Evolutionary conservation across 1,140 invertebrate genomes (phyloP).

Genomic region (Eupristina koningsbergeri): DNA sequence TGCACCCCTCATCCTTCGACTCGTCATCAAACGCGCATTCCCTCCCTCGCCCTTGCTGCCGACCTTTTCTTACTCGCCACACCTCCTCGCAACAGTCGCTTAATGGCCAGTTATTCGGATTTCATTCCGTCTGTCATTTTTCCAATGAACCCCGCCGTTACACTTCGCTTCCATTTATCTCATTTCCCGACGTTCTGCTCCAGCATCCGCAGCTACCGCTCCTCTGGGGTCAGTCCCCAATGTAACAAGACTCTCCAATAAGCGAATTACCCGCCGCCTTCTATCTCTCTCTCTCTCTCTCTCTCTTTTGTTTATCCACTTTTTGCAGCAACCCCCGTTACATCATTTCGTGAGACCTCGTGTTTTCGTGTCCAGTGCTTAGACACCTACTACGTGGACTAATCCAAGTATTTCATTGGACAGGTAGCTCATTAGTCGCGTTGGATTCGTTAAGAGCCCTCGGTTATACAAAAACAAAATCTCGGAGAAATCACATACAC

Average conservation of each 20-base stretch:
- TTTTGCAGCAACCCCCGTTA: conserved; percentile 31
- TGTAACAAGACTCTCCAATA: conserved; percentile 55
- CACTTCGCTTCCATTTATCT: conserved; percentile 50
- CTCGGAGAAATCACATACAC: conserved; percentile 52
- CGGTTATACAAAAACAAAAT: conserved; percentile 57
- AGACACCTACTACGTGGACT: conserved; percentile 51
- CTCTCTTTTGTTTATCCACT: conserved; percentile 45
- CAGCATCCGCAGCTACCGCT: neutral
- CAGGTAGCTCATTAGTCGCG: conserved; percentile 56
- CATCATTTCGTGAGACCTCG: too few species aligned
- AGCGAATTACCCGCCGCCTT: conserved; percentile 48
- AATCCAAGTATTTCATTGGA: conserved; percentile 49
- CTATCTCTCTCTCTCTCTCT: too few species aligned
- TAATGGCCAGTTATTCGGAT: conserved; percentile 50
- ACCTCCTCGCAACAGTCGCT: conserved; percentile 18
- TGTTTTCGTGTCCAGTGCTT: conserved; percentile 52
- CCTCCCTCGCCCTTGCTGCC: neutral
- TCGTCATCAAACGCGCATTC: neutral
- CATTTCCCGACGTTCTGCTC: neutral
- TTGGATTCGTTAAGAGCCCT: conserved; percentile 55
- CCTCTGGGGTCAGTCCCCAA: conserved; percentile 55
- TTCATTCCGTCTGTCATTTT: conserved; percentile 45
- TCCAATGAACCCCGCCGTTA: neutral
- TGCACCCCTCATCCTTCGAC: neutral
- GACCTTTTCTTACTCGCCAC: neutral